Percentiles rank a stretch among this genome's conserved stretches.
These are phyloP conservation scores for Stichodactyla mertensii DNA, from an alignment of 64 coral and sea anemone genomes.

Conservation along the genomic window DNA sequence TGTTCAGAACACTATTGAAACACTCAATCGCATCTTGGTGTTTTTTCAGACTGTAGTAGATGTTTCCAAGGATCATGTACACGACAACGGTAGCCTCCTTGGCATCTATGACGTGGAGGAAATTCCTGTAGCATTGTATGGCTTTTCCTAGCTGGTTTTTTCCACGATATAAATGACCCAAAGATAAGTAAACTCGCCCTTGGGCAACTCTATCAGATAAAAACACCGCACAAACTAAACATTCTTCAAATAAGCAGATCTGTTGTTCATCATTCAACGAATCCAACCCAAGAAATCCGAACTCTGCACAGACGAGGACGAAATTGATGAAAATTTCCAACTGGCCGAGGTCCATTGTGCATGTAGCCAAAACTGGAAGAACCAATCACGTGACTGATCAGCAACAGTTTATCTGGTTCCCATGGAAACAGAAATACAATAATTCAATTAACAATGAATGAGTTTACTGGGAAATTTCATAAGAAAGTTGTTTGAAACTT, in stretches of 20 bases:
- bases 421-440: neutral
- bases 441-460: neutral
- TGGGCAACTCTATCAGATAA: neutral
- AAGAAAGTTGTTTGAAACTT: too few relatives aligned
- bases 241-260: neutral
- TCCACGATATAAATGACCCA: neutral
- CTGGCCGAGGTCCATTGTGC: neutral
- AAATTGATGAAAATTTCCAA: neutral
- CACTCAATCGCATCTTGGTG: slow-evolving; percentile 36
- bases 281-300: neutral
- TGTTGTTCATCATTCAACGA: neutral
- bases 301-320: neutral
- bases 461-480: too few relatives aligned
- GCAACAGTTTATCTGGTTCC: neutral
- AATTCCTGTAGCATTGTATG: neutral
- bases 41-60: slow-evolving; percentile 4
- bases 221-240: neutral
- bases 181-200: neutral
- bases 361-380: too few relatives aligned
- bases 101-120: neutral
- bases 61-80: slow-evolving; percentile 7
- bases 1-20: slow-evolving; percentile 24
- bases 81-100: neutral
- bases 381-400: neutral
- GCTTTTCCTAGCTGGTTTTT: neutral